Evolutionary conservation across 2,113 vertebrate species (phyloP), one percentile per base, ranked within the genome.

Genomic region (Cathartes aura): DNA sequence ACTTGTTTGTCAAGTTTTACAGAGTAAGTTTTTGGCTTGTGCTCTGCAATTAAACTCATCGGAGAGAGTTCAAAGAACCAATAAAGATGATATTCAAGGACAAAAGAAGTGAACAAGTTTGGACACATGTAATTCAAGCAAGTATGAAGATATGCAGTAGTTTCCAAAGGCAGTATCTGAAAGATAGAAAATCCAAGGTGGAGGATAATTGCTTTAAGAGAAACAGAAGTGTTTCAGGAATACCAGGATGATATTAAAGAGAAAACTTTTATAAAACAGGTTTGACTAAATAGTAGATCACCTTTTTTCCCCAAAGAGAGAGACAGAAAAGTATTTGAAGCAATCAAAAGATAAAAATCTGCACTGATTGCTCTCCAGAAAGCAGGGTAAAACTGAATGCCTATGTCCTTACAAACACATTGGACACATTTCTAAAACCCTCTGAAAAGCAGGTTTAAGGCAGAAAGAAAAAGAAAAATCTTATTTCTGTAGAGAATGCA

Each of bases 311-410:
- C 20, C 59, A 75, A 64, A 71, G 30, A 91, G 40, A 73, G 60
- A 47, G 86, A 79, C 15, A 67, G 56, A 55, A 73, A 45, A 63
- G 21, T 30, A 78, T 88, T 63, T 81, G 92, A 90, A 93, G 52
- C 72, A 93, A 95, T 96, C 85, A 93, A 93, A 97, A 96, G 93
- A 96, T 95, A 96, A 95, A 95, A 89, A 92, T 86, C 94, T 93
- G 71, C 88, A 92, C 55, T 92, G 85, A 94, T 73, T 85, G 63
- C 62, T 82, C 67, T 80, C 45, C 64, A 81, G 48, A 90, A 97
- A 63, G 56, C 47, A 63, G 8, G 24, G 36, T 27, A 91, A 87
- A 82, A 94, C 68, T 48, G 73, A 95, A 90, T 64, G 58, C 14
- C 20, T 38, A 0, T 30, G 52, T 89, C 52, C 93, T 94, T 78